These are phyloP conservation scores for Callaeas wilsoni DNA, from an alignment of 2,113 vertebrate species.

Conservation along the genomic window DNA sequence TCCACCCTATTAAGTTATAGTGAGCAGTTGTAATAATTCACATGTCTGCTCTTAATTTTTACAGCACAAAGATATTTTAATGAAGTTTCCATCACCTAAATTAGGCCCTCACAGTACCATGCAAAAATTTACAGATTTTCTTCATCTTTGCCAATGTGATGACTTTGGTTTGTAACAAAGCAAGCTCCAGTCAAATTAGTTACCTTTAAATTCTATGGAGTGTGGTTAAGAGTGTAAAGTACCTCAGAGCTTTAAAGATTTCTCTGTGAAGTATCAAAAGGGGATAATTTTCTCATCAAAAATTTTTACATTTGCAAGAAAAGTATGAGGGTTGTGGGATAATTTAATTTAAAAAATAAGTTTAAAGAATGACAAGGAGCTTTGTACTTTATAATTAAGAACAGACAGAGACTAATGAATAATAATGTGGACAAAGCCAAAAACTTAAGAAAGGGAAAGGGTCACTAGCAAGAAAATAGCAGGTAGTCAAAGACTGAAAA, in stretches of 20 bases:
- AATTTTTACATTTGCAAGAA: neutral
- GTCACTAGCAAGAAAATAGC: neutral
- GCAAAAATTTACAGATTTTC: neutral
- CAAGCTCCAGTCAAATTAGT: neutral
- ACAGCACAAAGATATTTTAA: neutral
- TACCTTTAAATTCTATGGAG: neutral
- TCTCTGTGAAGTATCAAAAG: neutral
- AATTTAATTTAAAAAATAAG: neutral
- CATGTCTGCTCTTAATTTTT: neutral
- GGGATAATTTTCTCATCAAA: neutral
- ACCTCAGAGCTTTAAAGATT: neutral
- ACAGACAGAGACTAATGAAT: neutral
- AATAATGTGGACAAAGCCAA: neutral
- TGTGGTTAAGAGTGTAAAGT: neutral
- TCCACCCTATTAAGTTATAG: neutral
- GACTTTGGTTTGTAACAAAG: neutral
- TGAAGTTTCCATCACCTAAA: neutral
- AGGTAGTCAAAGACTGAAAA: neutral
- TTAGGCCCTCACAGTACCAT: neutral
- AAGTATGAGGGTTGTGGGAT: neutral
- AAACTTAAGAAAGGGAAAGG: neutral
- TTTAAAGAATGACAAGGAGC: neutral
- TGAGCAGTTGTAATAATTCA: neutral
- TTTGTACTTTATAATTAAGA: neutral
- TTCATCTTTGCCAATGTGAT: neutral